phyloP scores from a whole-genome alignment of 2,888 invertebrate genomes.

The Eupithecia pulchellata region DNA sequence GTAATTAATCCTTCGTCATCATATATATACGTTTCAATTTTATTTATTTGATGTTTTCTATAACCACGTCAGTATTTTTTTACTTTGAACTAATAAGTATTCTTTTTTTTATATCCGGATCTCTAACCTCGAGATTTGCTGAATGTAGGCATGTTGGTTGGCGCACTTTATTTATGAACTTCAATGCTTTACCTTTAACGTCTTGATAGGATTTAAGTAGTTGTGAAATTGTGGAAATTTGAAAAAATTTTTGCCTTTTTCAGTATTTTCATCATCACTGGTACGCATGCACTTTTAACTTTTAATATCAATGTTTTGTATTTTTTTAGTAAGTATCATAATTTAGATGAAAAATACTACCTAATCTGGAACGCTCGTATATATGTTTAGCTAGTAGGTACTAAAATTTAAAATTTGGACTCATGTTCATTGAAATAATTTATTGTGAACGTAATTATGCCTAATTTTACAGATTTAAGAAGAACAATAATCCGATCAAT shows the following conservation, averaged over 20 bases:
- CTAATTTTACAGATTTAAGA: not conserved
- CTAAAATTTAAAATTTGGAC: not conserved
- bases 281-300: slow-evolving; percentile 69
- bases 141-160: slow-evolving; percentile 76
- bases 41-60: slow-evolving; percentile 68
- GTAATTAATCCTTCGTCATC: slow-evolving; percentile 88
- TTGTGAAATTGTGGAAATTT: slow-evolving; percentile 48
- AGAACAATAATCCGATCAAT: not conserved
- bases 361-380: not conserved
- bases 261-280: slow-evolving; percentile 54
- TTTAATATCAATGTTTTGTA: slow-evolving; percentile 32
- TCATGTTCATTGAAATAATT: not conserved
- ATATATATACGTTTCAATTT: slow-evolving; percentile 74
- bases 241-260: slow-evolving; percentile 62
- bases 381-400: not conserved
- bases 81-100: slow-evolving; percentile 49
- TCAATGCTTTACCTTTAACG: slow-evolving; percentile 54
- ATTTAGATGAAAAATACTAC: not conserved
- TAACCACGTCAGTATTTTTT: slow-evolving; percentile 62
- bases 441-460: not conserved
- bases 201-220: slow-evolving; percentile 25
- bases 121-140: slow-evolving; percentile 55
- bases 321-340: too few species aligned
- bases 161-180: slow-evolving; percentile 60
- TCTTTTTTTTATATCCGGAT: slow-evolving; percentile 47